phyloP scores from a whole-genome alignment of 2,113 vertebrate genomes.

The Mustelus asterias region DNA sequence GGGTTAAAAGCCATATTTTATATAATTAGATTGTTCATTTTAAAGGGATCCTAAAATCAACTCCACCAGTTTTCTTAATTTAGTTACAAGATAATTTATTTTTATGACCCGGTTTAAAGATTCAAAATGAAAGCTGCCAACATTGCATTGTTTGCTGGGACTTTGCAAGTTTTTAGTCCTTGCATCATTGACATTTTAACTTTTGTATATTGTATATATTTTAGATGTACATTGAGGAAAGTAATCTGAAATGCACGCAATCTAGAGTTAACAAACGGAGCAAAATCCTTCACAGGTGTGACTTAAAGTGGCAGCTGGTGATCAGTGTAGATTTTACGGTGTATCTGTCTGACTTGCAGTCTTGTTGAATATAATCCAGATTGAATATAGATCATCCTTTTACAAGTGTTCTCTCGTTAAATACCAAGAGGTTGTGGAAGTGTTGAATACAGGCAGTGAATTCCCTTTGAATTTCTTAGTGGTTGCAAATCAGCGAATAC shows the following conservation, averaged over 20 bases:
- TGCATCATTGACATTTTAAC: background rate
- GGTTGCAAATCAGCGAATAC: background rate
- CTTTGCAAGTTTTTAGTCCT: background rate
- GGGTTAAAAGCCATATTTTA: background rate
- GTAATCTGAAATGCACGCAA: background rate
- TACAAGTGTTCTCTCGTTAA: background rate
- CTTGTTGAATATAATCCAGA: background rate
- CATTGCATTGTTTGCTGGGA: background rate
- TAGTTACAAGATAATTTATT: conserved; percentile 26
- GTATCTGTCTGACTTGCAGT: background rate
- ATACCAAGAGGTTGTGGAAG: background rate
- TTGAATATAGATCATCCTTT: background rate
- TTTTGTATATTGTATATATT: background rate
- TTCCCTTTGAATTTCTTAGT: background rate
- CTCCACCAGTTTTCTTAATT: background rate
- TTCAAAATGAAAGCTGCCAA: background rate
- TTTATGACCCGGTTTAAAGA: background rate
- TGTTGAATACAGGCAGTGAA: background rate
- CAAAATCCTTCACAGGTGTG: background rate
- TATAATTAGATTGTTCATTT: background rate
- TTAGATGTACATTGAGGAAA: background rate
- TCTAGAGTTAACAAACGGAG: background rate
- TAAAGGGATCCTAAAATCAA: background rate
- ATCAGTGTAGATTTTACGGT: background rate
- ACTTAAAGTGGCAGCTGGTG: conserved; percentile 11